A percentile compares a stretch with the other conserved stretches of the same genome.
Evolutionary conservation across 2,888 invertebrate species (phyloP).

Genomic region (Liopterus haemorrhoidalis): DNA sequence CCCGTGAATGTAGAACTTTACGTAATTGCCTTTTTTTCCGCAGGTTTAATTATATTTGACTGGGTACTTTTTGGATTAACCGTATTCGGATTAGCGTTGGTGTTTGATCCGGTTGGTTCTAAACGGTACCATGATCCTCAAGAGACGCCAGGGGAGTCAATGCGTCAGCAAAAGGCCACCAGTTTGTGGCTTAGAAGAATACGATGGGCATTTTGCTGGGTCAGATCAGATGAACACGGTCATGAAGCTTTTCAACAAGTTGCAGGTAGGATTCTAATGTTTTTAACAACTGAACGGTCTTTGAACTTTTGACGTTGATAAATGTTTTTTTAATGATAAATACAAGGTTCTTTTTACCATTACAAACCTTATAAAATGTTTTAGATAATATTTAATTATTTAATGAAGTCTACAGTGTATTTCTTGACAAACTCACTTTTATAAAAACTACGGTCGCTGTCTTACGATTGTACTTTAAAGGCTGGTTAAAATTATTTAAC

Average conservation of each 20-base stretch:
- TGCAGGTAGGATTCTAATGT: conserved; percentile 53
- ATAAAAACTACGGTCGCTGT: no score
- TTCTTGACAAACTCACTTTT: no score
- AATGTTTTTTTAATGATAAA: no score
- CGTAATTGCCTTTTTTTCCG: conserved; percentile 30
- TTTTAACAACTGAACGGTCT: conserved; percentile 43
- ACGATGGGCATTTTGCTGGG: conserved; percentile 68
- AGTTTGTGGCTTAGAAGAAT: conserved; percentile 70
- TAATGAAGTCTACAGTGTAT: no score
- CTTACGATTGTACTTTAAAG: no score
- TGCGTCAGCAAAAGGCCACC: conserved; percentile 64
- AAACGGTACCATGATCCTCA: conserved; percentile 56
- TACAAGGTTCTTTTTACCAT: no score
- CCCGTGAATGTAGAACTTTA: not conserved
- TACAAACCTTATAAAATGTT: no score
- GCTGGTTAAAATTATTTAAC: no score
- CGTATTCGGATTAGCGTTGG: conserved; percentile 67
- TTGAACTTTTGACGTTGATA: conserved; percentile 7
- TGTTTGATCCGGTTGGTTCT: conserved; percentile 77
- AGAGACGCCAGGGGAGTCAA: conserved; percentile 59
- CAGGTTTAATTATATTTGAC: conserved; percentile 71
- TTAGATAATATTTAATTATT: no score
- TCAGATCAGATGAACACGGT: conserved; percentile 67
- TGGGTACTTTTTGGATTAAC: conserved; percentile 73
- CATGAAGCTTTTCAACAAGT: conserved; percentile 74